Evolutionary conservation across 2,888 invertebrate species (phyloP).

Genomic region (Ariolimax columbianus): DNA sequence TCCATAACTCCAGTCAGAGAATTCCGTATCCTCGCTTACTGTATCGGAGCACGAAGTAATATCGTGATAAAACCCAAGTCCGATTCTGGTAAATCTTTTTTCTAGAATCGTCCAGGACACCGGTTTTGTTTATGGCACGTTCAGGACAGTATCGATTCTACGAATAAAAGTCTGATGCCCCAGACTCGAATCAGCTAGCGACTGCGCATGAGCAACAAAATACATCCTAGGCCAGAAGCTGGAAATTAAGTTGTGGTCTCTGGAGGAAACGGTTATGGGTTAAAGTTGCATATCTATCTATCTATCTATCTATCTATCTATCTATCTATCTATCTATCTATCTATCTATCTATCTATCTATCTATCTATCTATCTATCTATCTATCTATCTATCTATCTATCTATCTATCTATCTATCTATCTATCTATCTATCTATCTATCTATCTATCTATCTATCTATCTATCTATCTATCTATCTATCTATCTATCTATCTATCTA

Average conservation of each 20-base stretch:
- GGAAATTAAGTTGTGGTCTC: not conserved
- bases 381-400: not conserved
- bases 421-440: not conserved
- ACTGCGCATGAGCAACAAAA: not conserved
- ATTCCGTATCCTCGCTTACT: not conserved
- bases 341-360: not conserved
- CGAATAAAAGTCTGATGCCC: slow-evolving; percentile 18
- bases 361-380: not conserved
- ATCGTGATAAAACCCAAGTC: slow-evolving; percentile 14
- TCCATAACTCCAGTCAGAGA: not conserved
- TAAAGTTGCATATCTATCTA: too few relatives aligned
- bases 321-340: not conserved
- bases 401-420: not conserved
- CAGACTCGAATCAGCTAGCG: not conserved
- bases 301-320: not conserved
- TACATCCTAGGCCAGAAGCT: not conserved
- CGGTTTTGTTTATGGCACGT: slow-evolving; percentile 34
- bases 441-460: not conserved
- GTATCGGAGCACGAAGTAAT: slow-evolving; percentile 30
- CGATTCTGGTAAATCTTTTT: slow-evolving; percentile 20
- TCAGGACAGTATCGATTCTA: not conserved
- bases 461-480: not conserved
- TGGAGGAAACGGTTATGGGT: not conserved
- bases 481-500: not conserved
- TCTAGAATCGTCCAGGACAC: not conserved